Conservation (phyloP, 2,797 vertebrate species). For the Acridotheres tristis region DNA sequence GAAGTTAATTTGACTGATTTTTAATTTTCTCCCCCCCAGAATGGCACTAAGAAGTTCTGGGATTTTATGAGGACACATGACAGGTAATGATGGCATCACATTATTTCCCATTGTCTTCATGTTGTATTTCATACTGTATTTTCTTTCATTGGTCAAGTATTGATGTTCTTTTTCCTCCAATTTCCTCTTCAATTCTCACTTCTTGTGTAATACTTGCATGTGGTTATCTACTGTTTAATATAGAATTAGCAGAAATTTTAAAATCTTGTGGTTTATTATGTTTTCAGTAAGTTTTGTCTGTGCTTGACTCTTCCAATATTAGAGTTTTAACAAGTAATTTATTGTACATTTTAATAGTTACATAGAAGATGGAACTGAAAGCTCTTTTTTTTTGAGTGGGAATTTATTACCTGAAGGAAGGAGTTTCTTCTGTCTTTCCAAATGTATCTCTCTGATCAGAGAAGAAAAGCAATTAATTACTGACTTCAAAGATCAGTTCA, state of each 20-base stretch:
- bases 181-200: neutral
- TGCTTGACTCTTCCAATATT: neutral
- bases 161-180: neutral
- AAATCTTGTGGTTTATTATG: neutral
- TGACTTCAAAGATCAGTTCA: neutral
- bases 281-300: neutral
- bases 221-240: neutral
- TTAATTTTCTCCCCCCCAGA: conserved; percentile 61
- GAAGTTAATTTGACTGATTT: neutral
- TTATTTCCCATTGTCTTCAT: neutral
- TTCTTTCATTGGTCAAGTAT: neutral
- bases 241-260: neutral
- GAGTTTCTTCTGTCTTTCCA: neutral
- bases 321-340: neutral
- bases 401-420: neutral
- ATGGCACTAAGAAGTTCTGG: conserved; percentile 89
- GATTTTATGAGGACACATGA: conserved; percentile 93
- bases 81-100: conserved; percentile 76
- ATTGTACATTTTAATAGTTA: neutral
- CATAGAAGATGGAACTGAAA: neutral
- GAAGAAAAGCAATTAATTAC: neutral
- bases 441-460: neutral
- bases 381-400: neutral
- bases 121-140: neutral
- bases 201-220: neutral